Evolutionary conservation across 2,113 vertebrate species (phyloP).

Genomic region (Grammomys surdaster): DNA sequence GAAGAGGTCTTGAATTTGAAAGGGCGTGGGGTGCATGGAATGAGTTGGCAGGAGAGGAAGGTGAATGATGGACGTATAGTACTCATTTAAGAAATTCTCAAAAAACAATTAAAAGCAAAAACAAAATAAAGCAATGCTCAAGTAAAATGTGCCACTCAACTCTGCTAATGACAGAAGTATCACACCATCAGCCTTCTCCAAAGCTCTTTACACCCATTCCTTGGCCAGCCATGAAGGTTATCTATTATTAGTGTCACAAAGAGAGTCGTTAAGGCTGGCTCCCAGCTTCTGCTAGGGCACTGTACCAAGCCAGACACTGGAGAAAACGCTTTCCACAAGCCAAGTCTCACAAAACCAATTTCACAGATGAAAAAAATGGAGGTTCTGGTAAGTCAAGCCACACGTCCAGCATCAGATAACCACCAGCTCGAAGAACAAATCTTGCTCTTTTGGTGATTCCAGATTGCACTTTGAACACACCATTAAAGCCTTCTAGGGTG

Average conservation of each 20-base stretch:
- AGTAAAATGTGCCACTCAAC: neutral
- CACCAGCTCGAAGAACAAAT: neutral
- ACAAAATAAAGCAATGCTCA: neutral
- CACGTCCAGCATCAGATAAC: neutral
- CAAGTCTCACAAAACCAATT: slow-evolving; percentile 12
- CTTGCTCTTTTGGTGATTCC: neutral
- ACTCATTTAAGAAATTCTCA: neutral
- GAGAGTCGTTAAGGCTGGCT: neutral
- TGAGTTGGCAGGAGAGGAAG: neutral
- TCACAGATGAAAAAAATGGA: slow-evolving; percentile 39
- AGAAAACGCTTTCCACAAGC: neutral
- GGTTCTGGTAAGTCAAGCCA: neutral
- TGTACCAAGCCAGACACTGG: neutral
- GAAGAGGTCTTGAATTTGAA: neutral
- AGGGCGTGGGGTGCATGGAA: neutral
- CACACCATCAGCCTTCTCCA: neutral
- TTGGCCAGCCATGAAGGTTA: neutral
- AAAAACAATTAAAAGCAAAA: neutral
- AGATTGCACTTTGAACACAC: neutral
- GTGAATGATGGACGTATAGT: neutral
- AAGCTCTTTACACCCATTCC: neutral
- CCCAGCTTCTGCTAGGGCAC: neutral
- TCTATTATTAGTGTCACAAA: neutral
- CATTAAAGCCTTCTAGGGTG: neutral
- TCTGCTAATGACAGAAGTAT: neutral